These are phyloP conservation scores for Sternotherus odoratus DNA, from an alignment of 2,797 vertebrate species.

Conservation along the genomic window DNA sequence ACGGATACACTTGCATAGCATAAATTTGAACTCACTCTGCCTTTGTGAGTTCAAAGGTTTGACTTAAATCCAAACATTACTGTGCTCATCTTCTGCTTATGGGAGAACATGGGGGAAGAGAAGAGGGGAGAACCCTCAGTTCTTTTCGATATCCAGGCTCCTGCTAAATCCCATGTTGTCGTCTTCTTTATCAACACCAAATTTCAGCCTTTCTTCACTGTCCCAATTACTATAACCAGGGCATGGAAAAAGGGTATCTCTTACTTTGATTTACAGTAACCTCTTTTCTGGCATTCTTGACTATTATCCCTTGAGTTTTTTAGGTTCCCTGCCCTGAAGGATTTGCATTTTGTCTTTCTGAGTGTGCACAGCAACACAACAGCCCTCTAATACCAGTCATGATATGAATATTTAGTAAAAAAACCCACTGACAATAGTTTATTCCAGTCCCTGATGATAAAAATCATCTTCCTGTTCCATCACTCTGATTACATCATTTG, in stretches of 20 bases:
- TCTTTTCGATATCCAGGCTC: background rate
- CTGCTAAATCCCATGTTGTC: background rate
- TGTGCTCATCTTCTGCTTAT: background rate
- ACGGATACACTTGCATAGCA: rapidly evolving
- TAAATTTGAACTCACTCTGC: background rate
- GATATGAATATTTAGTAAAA: background rate
- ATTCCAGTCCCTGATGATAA: background rate
- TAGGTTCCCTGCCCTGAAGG: background rate
- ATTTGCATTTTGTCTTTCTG: background rate
- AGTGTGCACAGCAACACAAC: background rate
- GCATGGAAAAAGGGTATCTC: background rate
- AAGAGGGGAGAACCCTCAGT: background rate
- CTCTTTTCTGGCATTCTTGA: background rate
- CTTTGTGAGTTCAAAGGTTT: background rate
- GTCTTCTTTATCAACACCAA: background rate
- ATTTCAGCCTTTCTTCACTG: background rate
- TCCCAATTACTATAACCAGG: background rate
- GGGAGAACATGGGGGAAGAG: background rate
- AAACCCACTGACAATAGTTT: background rate
- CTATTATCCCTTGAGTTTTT: background rate
- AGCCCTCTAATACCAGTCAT: background rate
- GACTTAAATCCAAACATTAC: background rate
- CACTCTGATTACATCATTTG: background rate
- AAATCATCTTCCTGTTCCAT: background rate
- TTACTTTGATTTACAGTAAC: background rate